These are phyloP conservation scores for Eulemur rubriventer DNA, from an alignment of 2,797 vertebrate species.

Conservation along the genomic window DNA sequence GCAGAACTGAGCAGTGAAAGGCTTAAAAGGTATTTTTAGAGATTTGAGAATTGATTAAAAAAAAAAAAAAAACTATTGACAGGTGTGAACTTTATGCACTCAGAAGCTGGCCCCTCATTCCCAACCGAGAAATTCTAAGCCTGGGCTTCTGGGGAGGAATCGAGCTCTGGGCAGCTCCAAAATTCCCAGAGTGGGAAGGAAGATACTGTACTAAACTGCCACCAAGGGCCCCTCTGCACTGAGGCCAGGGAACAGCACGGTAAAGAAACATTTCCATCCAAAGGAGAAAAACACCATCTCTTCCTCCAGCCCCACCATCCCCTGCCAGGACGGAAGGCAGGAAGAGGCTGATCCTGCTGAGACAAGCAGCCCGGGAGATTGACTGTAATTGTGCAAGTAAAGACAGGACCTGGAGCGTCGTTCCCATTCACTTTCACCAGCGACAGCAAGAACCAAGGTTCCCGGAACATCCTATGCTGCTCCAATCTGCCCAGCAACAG, in stretches of 20 bases:
- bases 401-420: conserved; percentile 66
- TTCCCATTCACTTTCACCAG: conserved; percentile 52
- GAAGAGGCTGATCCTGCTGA: conserved; percentile 63
- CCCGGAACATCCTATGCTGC: conserved; percentile 60
- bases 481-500: conserved; percentile 72
- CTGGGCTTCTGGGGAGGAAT: background rate
- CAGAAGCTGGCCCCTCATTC: background rate
- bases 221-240: background rate
- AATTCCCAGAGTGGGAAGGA: background rate
- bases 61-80: background rate
- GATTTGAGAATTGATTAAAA: background rate
- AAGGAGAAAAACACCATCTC: background rate
- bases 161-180: background rate
- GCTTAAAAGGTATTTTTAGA: conserved; percentile 11
- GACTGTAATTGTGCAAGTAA: conserved; percentile 78
- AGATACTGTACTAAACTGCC: background rate
- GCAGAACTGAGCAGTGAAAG: conserved; percentile 47
- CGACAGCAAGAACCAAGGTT: conserved; percentile 46
- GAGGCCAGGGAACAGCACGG: background rate
- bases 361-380: conserved; percentile 58
- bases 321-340: conserved; percentile 35
- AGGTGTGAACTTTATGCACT: background rate
- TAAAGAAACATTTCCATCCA: background rate
- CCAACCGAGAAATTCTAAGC: background rate
- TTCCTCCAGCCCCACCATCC: background rate